A percentile compares a stretch with the other conserved stretches of the same genome.
Evolutionary conservation across 2,113 vertebrate genomes (phyloP).

Genomic region (Salminus brasiliensis): DNA sequence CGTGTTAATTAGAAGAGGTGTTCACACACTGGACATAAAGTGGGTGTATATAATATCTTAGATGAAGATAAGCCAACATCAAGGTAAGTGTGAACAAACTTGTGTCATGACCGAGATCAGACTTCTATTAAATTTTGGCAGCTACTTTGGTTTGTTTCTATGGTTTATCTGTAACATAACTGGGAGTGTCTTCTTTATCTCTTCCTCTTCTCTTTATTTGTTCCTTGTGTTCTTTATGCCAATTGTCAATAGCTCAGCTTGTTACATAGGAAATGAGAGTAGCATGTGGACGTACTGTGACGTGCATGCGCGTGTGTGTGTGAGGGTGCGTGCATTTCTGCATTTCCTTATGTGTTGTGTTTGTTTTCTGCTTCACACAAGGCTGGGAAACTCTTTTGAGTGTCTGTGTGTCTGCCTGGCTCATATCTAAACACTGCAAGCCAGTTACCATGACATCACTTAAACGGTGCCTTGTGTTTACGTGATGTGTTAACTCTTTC

Average conservation of each 20-base stretch:
- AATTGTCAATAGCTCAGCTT: neutral
- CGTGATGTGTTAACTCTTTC: neutral
- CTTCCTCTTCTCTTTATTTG: neutral
- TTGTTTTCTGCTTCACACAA: constrained; percentile 14
- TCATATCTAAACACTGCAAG: constrained; percentile 34
- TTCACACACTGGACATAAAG: no score
- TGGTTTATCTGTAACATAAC: no score
- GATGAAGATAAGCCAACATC: no score
- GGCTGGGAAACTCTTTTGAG: constrained; percentile 6
- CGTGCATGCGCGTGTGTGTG: neutral
- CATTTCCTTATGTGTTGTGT: neutral
- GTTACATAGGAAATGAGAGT: neutral
- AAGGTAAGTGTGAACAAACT: no score
- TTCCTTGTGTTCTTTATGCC: neutral
- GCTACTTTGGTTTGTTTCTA: no score
- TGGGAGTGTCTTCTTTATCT: neutral
- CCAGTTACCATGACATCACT: constrained; percentile 38
- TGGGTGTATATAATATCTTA: no score
- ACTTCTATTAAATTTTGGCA: no score
- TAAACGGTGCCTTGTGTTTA: constrained; percentile 11
- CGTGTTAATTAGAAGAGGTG: no score
- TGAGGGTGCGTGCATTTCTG: neutral
- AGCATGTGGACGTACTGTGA: neutral
- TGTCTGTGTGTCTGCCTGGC: neutral
- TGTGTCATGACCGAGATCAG: no score